phyloP scores from a whole-genome alignment of 2,113 vertebrate species.

The Corvus hawaiiensis region DNA sequence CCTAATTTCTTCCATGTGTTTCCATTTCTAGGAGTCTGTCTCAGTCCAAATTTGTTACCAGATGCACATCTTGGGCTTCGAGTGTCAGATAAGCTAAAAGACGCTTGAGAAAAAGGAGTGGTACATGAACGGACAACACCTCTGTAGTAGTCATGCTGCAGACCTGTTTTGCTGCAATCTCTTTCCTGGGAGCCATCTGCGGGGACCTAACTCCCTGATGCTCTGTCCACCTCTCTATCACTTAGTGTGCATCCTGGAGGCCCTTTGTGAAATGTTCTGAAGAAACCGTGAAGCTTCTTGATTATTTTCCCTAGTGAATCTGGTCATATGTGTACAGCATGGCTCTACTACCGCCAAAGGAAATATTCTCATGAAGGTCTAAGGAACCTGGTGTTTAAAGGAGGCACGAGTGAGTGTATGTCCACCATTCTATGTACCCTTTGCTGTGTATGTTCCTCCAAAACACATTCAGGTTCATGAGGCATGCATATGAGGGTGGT shows the following conservation, averaged over 20 bases:
- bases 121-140: background rate
- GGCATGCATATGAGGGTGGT: background rate
- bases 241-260: background rate
- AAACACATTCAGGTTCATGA: background rate
- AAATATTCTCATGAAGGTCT: background rate
- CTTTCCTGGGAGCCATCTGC: background rate
- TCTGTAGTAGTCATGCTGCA: background rate
- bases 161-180: background rate
- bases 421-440: background rate
- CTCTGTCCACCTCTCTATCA: background rate
- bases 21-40: background rate
- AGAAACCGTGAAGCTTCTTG: background rate
- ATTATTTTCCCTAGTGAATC: background rate
- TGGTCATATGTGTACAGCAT: background rate
- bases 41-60: background rate
- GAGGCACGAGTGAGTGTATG: background rate
- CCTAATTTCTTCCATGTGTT: background rate
- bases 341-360: background rate
- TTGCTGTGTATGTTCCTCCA: background rate
- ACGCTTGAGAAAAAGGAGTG: background rate
- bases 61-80: background rate
- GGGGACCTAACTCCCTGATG: background rate
- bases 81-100: background rate
- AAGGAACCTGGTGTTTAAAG: background rate
- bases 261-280: background rate